These are phyloP conservation scores for Clinocottus analis DNA, from an alignment of 2,113 vertebrate genomes.

Conservation along the genomic window DNA sequence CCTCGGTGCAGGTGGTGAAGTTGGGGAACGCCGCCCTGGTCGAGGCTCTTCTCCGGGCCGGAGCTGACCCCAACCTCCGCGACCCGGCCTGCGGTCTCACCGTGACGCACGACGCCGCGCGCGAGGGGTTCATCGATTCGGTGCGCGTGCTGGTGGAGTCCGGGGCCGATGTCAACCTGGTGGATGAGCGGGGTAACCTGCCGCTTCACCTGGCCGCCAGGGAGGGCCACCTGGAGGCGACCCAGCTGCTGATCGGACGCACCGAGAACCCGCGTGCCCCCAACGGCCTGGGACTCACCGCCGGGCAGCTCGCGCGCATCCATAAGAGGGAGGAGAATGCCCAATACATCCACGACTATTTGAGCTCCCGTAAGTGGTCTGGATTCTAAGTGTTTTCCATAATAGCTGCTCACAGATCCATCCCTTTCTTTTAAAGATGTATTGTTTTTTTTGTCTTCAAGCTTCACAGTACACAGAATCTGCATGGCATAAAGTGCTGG, in stretches of 20 bases:
- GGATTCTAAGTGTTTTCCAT: neutral
- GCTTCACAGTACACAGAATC: neutral
- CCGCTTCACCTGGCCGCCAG: conserved; percentile 90
- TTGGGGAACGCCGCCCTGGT: conserved; percentile 86
- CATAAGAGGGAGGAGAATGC: conserved; percentile 75
- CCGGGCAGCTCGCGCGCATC: conserved; percentile 83
- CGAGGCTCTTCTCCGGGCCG: conserved; percentile 79
- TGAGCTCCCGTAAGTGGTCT: conserved; percentile 28
- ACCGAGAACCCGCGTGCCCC: conserved; percentile 75
- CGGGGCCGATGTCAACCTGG: conserved; percentile 87
- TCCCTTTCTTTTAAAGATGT: neutral
- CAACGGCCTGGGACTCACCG: conserved; percentile 84
- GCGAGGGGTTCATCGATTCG: conserved; percentile 90
- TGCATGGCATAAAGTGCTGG: neutral
- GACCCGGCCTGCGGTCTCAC: conserved; percentile 87
- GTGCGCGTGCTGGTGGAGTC: conserved; percentile 84
- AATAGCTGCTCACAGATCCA: neutral
- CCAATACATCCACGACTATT: conserved; percentile 72
- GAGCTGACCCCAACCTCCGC: conserved; percentile 87
- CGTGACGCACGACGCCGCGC: conserved; percentile 90
- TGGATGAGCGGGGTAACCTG: conserved; percentile 88
- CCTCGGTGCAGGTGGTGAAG: conserved; percentile 87
- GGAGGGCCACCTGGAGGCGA: conserved; percentile 86
- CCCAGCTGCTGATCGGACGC: conserved; percentile 81
- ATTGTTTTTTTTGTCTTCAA: neutral